Evolutionary conservation across 2,797 vertebrate species (phyloP).

Genomic region (Catharus ustulatus): DNA sequence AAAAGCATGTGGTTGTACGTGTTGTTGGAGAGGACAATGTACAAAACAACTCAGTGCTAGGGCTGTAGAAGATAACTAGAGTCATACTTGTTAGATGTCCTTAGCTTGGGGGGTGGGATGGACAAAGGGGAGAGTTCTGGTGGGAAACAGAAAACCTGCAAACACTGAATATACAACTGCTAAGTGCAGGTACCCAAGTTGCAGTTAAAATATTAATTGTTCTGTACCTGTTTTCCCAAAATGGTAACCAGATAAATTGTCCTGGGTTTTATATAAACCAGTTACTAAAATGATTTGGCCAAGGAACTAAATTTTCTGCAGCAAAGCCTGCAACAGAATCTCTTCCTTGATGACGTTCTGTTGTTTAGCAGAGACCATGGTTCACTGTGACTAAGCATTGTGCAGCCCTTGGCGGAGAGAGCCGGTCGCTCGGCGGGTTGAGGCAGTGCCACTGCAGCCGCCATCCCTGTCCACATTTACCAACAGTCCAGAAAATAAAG

Average conservation of each 20-base stretch:
- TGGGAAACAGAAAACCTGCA: constrained; percentile 11
- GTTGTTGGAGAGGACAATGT: constrained; percentile 62
- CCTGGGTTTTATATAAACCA: not conserved
- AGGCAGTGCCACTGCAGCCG: not conserved
- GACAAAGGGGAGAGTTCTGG: constrained; percentile 26
- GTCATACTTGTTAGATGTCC: constrained; percentile 6
- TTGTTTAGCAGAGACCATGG: constrained; percentile 85
- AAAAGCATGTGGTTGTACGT: constrained; percentile 71
- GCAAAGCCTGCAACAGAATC: constrained; percentile 31
- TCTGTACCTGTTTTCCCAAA: not conserved
- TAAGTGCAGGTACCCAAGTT: not conserved
- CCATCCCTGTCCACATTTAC: not conserved
- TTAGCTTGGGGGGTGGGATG: not conserved
- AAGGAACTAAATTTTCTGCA: constrained; percentile 39
- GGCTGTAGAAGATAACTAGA: constrained; percentile 56
- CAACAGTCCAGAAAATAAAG: constrained; percentile 31
- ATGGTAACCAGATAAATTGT: not conserved
- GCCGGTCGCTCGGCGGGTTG: not conserved
- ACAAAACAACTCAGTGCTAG: constrained; percentile 72
- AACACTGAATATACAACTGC: constrained; percentile 19
- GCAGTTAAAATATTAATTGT: not conserved
- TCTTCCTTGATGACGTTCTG: constrained; percentile 50
- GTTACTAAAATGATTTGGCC: constrained; percentile 15
- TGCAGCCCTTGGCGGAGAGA: constrained; percentile 47
- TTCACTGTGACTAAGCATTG: constrained; percentile 87